Percentiles rank a stretch among this genome's conserved stretches.
Evolutionary conservation across 2,113 vertebrate species (phyloP).

Genomic region (Rutilus rutilus): DNA sequence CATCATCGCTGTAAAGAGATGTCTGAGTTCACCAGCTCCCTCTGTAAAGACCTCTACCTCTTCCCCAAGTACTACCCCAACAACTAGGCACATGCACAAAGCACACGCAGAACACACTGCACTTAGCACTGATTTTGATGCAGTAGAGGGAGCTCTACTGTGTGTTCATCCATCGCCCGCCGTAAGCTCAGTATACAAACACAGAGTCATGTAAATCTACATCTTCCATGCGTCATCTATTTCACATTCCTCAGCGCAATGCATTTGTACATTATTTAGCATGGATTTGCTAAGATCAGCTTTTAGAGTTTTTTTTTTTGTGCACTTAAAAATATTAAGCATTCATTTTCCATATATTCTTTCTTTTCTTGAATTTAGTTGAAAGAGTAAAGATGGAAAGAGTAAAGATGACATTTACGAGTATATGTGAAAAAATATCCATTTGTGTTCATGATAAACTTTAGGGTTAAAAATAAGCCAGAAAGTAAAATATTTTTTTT

Average conservation of each 20-base stretch:
- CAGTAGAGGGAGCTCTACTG: neutral
- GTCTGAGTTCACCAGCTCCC: conserved; percentile 95
- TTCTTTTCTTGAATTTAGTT: neutral
- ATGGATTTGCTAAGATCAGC: neutral
- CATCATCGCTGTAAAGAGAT: conserved; percentile 98
- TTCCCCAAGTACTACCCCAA: conserved; percentile 86
- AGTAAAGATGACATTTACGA: neutral
- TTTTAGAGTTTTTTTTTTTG: neutral
- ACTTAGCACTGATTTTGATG: neutral
- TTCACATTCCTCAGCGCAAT: neutral
- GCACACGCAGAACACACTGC: neutral
- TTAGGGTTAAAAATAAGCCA: neutral
- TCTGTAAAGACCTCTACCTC: conserved; percentile 91
- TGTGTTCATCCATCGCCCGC: neutral
- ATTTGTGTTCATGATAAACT: neutral
- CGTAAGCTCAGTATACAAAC: neutral
- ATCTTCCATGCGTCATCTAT: neutral
- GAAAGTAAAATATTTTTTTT: neutral
- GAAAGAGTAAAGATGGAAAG: neutral
- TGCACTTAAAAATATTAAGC: no score
- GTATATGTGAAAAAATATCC: neutral
- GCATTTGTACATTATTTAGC: neutral
- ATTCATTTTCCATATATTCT: no score
- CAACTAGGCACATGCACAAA: conserved; percentile 57
- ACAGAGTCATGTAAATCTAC: conserved; percentile 1